Percentiles rank a stretch among this genome's conserved stretches.
Conservation (phyloP, 2,113 vertebrate genomes). For the Callipepla californica region DNA sequence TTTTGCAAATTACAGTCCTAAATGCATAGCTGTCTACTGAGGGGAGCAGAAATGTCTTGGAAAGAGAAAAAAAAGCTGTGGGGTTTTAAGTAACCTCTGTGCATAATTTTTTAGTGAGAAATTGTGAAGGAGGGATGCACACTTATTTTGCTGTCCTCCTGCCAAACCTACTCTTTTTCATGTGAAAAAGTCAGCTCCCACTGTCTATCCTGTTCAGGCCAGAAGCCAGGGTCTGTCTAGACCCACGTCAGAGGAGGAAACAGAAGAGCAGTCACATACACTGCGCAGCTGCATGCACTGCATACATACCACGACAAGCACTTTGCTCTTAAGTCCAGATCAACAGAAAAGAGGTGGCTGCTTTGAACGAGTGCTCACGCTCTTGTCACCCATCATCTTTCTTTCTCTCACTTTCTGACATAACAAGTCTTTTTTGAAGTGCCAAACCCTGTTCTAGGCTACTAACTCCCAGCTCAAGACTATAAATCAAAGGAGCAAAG, state of each 20-base stretch:
- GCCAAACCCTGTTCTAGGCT: not conserved
- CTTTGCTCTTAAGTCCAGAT: not conserved
- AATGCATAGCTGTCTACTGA: not conserved
- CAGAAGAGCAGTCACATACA: not conserved
- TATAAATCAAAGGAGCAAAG: not conserved
- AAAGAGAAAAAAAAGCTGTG: not conserved
- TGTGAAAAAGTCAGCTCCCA: not conserved
- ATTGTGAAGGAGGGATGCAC: not conserved
- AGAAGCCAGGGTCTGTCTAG: not conserved
- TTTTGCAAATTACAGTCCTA: conserved; percentile 9
- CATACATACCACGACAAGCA: fast-evolving
- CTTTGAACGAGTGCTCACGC: not conserved
- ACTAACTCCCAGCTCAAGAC: not conserved
- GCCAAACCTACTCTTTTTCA: not conserved
- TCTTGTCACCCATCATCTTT: conserved; percentile 14
- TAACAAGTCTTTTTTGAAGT: not conserved
- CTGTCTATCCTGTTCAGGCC: not conserved
- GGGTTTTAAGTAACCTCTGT: fast-evolving
- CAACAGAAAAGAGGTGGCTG: not conserved
- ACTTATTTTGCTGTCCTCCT: not conserved
- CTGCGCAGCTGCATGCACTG: not conserved
- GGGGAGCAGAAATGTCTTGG: not conserved
- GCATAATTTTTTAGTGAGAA: not conserved
- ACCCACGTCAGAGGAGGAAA: not conserved
- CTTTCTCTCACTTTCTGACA: not conserved